Conservation (phyloP, 2,888 invertebrate species). For the Ectropis crepuscularia region DNA sequence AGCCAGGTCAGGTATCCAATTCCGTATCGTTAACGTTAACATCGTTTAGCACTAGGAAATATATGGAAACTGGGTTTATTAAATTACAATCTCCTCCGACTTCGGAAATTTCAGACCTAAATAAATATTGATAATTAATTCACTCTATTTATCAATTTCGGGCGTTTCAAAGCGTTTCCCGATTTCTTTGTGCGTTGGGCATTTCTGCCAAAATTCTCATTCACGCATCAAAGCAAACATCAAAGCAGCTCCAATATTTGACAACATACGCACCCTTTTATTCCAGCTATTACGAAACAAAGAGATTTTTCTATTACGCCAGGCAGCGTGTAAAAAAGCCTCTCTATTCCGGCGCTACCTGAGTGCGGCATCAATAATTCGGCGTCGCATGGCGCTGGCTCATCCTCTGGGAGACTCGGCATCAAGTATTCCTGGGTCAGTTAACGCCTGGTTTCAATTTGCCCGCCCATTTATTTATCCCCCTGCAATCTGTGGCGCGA, state of each 20-base stretch:
- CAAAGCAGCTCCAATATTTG: constrained; percentile 7
- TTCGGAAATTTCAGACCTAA: no score
- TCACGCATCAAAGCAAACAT: constrained; percentile 6
- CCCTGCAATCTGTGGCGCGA: constrained; percentile 21
- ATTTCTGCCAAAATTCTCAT: not conserved
- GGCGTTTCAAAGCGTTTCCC: no score
- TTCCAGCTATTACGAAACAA: constrained; percentile 21
- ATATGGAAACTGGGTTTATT: no score
- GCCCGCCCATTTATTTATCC: constrained; percentile 28
- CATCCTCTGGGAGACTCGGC: constrained; percentile 26
- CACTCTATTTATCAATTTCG: no score
- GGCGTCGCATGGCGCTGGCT: constrained; percentile 45
- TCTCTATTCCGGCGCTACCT: constrained; percentile 13
- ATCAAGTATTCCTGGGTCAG: constrained; percentile 32
- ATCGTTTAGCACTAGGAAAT: no score
- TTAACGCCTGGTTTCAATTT: constrained; percentile 35
- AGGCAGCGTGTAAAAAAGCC: constrained; percentile 23
- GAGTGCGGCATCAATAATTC: constrained; percentile 64
- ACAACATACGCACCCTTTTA: constrained; percentile 3
- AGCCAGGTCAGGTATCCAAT: no score
- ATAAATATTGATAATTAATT: no score
- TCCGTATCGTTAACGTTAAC: no score
- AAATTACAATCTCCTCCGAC: no score
- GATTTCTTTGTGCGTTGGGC: not conserved
- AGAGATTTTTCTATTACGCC: constrained; percentile 25